phyloP scores from a whole-genome alignment of 2,888 invertebrate species.

The Eulithis prunata region DNA sequence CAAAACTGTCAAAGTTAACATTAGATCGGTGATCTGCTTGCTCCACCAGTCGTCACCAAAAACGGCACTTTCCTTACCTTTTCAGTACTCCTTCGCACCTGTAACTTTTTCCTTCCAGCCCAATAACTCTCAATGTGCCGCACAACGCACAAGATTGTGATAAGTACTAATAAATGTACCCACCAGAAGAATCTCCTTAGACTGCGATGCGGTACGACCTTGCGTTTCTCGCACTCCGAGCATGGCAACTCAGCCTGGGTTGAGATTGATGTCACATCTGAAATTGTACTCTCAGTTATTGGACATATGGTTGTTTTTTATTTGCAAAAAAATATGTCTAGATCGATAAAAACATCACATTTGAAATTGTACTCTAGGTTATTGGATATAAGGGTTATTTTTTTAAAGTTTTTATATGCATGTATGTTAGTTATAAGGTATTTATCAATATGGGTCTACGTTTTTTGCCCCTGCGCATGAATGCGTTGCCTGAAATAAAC shows the following conservation, averaged over 20 bases:
- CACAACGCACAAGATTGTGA: conserved; percentile 6
- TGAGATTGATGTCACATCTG: conserved; percentile 60
- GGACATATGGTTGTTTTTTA: too few species aligned
- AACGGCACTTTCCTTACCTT: neutral
- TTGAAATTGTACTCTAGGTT: too few species aligned
- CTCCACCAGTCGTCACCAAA: neutral
- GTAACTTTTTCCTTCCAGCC: neutral
- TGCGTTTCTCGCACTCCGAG: conserved; percentile 59
- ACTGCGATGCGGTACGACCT: conserved; percentile 51
- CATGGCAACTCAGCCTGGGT: conserved; percentile 69
- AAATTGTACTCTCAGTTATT: too few species aligned
- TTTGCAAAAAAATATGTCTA: too few species aligned
- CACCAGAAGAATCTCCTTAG: conserved; percentile 68
- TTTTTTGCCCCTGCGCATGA: too few species aligned
- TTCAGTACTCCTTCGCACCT: neutral
- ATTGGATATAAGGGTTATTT: too few species aligned
- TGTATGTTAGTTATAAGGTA: too few species aligned
- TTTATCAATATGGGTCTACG: too few species aligned
- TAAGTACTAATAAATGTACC: conserved; percentile 39
- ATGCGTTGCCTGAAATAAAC: too few species aligned
- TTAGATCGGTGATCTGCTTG: neutral
- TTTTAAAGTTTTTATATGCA: too few species aligned
- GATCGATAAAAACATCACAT: too few species aligned
- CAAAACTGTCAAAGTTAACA: neutral
- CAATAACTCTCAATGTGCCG: conserved; percentile 1